Evolutionary conservation across 2,797 vertebrate species (phyloP).

Genomic region (Lepilemur ruficaudatus): DNA sequence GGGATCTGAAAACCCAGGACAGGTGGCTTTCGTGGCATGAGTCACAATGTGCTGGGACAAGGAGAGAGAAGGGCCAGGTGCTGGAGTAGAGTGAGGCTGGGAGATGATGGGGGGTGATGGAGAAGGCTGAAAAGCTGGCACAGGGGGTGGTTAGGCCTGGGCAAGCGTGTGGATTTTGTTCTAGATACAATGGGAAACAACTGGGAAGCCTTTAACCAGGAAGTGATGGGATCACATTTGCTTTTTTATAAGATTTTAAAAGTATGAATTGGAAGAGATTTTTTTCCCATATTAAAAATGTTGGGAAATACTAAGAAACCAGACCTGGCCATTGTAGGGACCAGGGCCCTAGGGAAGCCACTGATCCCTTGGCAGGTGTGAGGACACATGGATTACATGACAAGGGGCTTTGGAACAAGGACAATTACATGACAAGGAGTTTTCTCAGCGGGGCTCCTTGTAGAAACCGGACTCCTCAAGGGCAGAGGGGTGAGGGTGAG

Average conservation of each 20-base stretch:
- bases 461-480: neutral
- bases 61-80: too few species aligned
- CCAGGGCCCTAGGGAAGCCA: neutral
- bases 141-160: neutral
- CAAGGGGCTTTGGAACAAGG: neutral
- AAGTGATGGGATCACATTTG: neutral
- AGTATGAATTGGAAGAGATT: neutral
- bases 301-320: neutral
- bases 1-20: neutral
- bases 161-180: neutral
- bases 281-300: neutral
- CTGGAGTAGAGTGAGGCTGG: neutral
- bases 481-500: too few species aligned
- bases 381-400: neutral
- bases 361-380: neutral
- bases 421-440: neutral
- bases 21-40: neutral
- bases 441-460: neutral
- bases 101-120: neutral
- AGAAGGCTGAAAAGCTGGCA: neutral
- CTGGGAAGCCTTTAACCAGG: neutral
- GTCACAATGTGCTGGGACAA: too few species aligned
- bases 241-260: neutral
- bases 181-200: neutral
- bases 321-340: neutral